These are phyloP conservation scores for Hiodon tergisus DNA, from an alignment of 2,113 vertebrate species.

Conservation along the genomic window DNA sequence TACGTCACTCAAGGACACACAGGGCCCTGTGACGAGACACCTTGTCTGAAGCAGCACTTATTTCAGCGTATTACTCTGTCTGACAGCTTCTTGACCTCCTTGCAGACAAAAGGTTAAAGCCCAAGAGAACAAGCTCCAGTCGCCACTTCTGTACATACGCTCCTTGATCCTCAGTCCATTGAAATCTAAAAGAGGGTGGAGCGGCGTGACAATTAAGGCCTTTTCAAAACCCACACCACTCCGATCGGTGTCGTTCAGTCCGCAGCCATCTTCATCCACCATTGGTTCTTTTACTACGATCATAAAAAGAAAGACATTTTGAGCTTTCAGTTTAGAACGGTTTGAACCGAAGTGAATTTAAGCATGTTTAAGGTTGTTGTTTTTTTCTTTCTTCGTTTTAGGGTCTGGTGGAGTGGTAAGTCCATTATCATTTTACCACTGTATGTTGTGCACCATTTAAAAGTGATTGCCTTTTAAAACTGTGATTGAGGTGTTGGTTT, in stretches of 20 bases:
- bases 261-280: background rate
- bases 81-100: slow-evolving; percentile 53
- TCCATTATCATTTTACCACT: slow-evolving; percentile 32
- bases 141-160: slow-evolving; percentile 32
- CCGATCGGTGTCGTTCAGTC: background rate
- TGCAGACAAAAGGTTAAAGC: slow-evolving; percentile 53
- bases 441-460: slow-evolving; percentile 33
- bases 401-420: slow-evolving; percentile 35
- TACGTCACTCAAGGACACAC: slow-evolving; percentile 21
- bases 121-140: slow-evolving; percentile 45
- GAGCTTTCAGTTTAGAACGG: slow-evolving; percentile 9
- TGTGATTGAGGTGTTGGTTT: slow-evolving; percentile 41
- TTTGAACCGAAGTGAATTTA: slow-evolving; percentile 36
- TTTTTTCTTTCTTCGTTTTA: slow-evolving; percentile 3
- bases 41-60: slow-evolving; percentile 9
- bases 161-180: slow-evolving; percentile 10
- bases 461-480: slow-evolving; percentile 38
- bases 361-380: background rate
- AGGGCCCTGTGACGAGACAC: background rate
- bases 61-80: slow-evolving; percentile 33
- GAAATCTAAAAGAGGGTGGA: slow-evolving; percentile 3
- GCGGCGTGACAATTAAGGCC: background rate
- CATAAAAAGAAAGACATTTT: background rate
- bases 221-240: background rate
- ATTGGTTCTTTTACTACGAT: background rate